Evolutionary conservation across 2,797 vertebrate species (phyloP).

Genomic region (Emydoidea blandingii): DNA sequence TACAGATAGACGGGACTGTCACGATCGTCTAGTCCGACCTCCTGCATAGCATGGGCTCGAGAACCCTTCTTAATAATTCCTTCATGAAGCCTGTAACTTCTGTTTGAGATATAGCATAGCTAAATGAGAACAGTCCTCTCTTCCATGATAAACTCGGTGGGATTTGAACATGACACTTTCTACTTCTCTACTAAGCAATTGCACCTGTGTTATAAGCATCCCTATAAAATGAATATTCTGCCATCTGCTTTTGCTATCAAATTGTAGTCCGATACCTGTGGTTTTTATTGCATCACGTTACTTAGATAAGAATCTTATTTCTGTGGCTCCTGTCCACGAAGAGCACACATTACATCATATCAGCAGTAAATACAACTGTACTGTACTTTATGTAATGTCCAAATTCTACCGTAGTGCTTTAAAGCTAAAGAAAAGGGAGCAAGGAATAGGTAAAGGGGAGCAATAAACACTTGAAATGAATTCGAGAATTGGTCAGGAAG

Average conservation of each 20-base stretch:
- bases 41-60: neutral
- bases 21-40: neutral
- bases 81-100: too few species aligned
- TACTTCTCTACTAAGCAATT: neutral
- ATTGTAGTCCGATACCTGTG: neutral
- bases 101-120: neutral
- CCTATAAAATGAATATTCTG: too few species aligned
- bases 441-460: neutral
- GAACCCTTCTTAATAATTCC: neutral
- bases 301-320: neutral
- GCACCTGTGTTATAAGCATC: too few species aligned
- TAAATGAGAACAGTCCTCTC: neutral
- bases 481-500: rapidly evolving
- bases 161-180: neutral
- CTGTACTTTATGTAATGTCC: too few species aligned
- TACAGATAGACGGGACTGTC: neutral
- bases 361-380: neutral
- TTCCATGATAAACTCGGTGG: neutral
- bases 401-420: neutral
- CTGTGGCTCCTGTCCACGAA: neutral
- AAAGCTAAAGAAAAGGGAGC: neutral
- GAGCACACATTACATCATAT: neutral
- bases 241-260: too few species aligned
- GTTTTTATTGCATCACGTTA: neutral
- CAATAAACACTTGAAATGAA: too few species aligned